phyloP scores from a whole-genome alignment of 1,140 invertebrate species.

The Ruditapes philippinarum region DNA sequence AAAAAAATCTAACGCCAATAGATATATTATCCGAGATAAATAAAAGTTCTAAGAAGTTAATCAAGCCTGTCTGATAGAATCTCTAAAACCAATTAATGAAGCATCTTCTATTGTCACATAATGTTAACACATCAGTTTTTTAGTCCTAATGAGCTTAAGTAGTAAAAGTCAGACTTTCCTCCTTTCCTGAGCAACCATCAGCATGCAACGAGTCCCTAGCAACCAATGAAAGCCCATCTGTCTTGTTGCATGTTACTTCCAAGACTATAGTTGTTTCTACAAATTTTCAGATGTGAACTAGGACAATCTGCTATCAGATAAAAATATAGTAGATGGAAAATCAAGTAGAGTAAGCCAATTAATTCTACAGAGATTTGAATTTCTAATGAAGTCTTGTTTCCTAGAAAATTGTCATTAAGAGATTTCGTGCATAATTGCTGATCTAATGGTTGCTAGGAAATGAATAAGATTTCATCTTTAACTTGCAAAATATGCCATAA shows the following conservation, averaged over 20 bases:
- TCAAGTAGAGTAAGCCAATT: neutral
- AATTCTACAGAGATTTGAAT: neutral
- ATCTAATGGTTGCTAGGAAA: no score
- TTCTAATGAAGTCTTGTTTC: neutral
- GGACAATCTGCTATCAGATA: neutral
- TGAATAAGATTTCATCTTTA: no score
- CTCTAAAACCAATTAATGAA: neutral
- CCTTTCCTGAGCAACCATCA: neutral
- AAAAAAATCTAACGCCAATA: no score
- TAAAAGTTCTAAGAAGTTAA: no score
- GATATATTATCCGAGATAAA: no score
- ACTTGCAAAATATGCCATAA: no score
- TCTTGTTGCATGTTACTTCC: slow-evolving; percentile 6
- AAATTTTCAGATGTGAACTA: neutral
- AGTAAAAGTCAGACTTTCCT: neutral
- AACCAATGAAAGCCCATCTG: slow-evolving; percentile 26
- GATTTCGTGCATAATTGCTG: no score
- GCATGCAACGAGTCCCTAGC: slow-evolving; percentile 11
- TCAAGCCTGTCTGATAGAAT: no score
- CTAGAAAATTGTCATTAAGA: no score
- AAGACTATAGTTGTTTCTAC: neutral
- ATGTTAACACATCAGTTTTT: neutral
- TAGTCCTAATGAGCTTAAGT: neutral
- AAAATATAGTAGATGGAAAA: neutral
- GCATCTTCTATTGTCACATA: neutral